Evolutionary conservation across 2,797 vertebrate species (phyloP).

Genomic region (Eupleurogrammus muticus): DNA sequence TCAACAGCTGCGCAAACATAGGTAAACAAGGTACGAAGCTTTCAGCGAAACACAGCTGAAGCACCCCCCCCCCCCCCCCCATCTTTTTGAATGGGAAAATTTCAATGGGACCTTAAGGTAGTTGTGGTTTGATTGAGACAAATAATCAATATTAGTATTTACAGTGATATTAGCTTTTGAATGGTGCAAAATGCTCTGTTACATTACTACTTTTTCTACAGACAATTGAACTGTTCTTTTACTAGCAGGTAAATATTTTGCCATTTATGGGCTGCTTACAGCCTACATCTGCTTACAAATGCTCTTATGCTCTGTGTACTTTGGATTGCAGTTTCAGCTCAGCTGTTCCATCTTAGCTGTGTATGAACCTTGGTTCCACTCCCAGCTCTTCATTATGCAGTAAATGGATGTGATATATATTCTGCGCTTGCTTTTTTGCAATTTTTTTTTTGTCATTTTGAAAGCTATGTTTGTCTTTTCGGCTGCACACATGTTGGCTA

Average conservation of each 20-base stretch:
- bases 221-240: background rate
- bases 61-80: no score
- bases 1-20: no score
- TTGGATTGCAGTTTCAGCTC: constrained; percentile 14
- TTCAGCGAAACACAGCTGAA: no score
- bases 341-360: background rate
- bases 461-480: background rate
- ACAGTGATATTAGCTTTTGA: no score
- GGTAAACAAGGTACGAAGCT: no score
- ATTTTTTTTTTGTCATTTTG: background rate
- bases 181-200: background rate
- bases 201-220: background rate
- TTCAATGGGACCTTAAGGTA: no score
- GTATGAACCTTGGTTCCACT: background rate
- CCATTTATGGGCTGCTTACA: background rate
- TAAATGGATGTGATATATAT: constrained; percentile 1
- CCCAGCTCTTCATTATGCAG: background rate
- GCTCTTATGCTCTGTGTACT: background rate
- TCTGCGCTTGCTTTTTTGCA: background rate
- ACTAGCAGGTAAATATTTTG: background rate
- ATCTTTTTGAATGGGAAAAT: no score
- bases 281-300: background rate
- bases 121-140: background rate
- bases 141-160: background rate
- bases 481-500: background rate